A percentile compares a stretch with the other conserved stretches of the same genome.
Evolutionary conservation across 2,888 invertebrate genomes (phyloP).

Genomic region (Dynastes grantii): DNA sequence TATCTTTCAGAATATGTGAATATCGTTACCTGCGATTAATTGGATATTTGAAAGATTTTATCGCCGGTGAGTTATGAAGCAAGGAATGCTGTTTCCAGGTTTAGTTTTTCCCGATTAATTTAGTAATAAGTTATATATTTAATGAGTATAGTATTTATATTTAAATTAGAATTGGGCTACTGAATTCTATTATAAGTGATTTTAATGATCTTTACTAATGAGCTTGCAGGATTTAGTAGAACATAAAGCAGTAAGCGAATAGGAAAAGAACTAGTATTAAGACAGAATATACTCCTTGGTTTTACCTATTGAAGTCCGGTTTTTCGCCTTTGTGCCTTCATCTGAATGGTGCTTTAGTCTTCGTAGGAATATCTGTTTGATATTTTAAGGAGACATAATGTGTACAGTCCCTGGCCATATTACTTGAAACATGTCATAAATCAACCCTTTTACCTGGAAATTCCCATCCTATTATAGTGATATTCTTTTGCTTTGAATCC

Average conservation of each 20-base stretch:
- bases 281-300: no score
- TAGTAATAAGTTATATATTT: neutral
- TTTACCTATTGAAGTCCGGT: no score
- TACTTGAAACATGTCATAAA: no score
- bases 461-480: no score
- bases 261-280: no score
- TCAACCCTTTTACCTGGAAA: no score
- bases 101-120: neutral
- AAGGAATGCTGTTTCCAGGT: neutral
- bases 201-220: neutral
- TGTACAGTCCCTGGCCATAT: no score
- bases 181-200: neutral
- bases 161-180: neutral
- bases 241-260: neutral
- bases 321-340: no score
- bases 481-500: no score
- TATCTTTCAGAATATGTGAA: neutral
- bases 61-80: neutral
- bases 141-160: neutral
- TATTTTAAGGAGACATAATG: no score
- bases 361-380: no score
- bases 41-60: conserved; percentile 7
- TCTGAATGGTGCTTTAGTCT: no score
- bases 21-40: neutral
- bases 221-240: neutral